These are phyloP conservation scores for Protonemura montana DNA, from an alignment of 2,888 invertebrate species.

Conservation along the genomic window DNA sequence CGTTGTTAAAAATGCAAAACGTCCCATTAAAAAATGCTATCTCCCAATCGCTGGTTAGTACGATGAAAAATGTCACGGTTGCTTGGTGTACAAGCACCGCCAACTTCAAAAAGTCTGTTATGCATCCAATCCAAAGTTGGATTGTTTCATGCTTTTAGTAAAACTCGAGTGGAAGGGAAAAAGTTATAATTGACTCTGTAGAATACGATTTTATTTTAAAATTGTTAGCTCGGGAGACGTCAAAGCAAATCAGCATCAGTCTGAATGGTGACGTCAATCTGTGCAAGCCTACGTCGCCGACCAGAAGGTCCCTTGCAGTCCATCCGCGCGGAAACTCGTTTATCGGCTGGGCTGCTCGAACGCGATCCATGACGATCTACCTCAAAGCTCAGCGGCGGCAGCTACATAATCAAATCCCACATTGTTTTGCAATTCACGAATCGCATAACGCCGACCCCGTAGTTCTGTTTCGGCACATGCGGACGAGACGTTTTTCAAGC, in stretches of 20 bases:
- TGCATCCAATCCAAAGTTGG: neutral
- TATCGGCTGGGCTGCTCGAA: no score
- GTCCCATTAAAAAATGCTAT: neutral
- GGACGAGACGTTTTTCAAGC: neutral
- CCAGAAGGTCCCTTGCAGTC: neutral
- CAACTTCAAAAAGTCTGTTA: neutral
- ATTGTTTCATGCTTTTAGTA: conserved; percentile 7
- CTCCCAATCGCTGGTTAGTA: neutral
- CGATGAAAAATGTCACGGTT: neutral
- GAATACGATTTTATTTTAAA: neutral
- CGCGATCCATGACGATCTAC: neutral
- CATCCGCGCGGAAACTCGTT: neutral
- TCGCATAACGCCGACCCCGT: neutral
- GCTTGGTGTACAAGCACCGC: neutral
- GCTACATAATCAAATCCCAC: neutral
- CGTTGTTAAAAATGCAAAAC: neutral
- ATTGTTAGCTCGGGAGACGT: neutral
- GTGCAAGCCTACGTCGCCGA: neutral
- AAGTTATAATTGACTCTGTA: neutral
- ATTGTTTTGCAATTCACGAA: neutral
- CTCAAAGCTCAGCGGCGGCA: neutral
- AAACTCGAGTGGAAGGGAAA: neutral
- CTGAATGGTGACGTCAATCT: neutral
- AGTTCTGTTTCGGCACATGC: neutral
- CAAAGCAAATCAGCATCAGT: neutral